A percentile compares a stretch with the other conserved stretches of the same genome.
These are phyloP conservation scores for Callospermophilus lateralis DNA, from an alignment of 2,113 vertebrate species.

Conservation along the genomic window DNA sequence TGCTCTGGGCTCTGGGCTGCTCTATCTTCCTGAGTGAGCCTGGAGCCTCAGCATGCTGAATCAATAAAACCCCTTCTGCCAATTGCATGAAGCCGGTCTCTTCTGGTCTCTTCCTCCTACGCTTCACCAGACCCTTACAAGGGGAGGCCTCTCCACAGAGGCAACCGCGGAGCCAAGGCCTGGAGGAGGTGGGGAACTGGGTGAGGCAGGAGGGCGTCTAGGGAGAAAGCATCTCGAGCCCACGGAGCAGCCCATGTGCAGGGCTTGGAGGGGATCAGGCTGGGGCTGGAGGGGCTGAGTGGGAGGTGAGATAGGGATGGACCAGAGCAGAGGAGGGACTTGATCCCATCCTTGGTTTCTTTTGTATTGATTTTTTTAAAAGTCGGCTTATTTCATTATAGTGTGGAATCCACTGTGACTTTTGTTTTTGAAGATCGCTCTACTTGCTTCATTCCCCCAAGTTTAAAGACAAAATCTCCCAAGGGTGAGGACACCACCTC, in stretches of 20 bases:
- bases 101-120: too few species aligned
- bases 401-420: background rate
- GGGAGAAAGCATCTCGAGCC: too few species aligned
- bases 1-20: too few species aligned
- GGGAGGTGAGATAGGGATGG: background rate
- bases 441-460: background rate
- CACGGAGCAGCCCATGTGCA: background rate
- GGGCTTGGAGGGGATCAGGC: background rate
- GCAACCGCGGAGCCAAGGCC: background rate
- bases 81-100: too few species aligned
- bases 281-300: background rate
- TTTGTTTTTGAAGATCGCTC: background rate
- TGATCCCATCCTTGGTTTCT: background rate
- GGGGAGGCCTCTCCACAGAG: background rate
- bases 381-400: too few species aligned
- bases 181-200: background rate
- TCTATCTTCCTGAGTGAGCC: too few species aligned
- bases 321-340: background rate
- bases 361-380: background rate
- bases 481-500: background rate
- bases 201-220: background rate
- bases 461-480: background rate
- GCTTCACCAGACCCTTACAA: too few species aligned
- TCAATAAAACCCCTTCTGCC: too few species aligned
- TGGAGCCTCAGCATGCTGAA: too few species aligned